A percentile compares a stretch with the other conserved stretches of the same genome.
Conservation (phyloP, 92 coral and sea anemone species). For the Palythoa caribaeorum region DNA sequence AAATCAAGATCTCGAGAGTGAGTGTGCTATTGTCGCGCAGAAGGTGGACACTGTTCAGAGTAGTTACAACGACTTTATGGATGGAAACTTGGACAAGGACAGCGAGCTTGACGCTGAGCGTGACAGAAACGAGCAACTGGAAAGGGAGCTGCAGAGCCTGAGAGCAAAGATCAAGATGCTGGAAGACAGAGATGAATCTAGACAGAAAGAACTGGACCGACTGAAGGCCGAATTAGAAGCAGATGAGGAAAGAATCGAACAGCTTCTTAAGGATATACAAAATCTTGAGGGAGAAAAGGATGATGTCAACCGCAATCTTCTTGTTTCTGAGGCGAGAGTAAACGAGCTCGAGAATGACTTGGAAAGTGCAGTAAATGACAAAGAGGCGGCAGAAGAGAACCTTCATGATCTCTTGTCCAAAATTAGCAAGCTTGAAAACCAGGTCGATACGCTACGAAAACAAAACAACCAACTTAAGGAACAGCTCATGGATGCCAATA, state of each 20-base stretch:
- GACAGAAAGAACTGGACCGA: constrained; percentile 89
- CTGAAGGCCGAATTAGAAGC: constrained; percentile 92
- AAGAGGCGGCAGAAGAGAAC: constrained; percentile 88
- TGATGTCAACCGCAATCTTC: constrained; percentile 73
- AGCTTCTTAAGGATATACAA: constrained; percentile 71
- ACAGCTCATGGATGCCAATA: constrained; percentile 84
- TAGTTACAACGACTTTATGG: constrained; percentile 81
- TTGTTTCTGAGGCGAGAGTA: constrained; percentile 77
- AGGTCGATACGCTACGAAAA: constrained; percentile 79
- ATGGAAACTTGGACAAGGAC: constrained; percentile 66
- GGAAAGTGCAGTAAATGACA: constrained; percentile 75
- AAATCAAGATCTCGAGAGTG: constrained; percentile 82
- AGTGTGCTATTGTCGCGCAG: constrained; percentile 79
- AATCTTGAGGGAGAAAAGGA: constrained; percentile 84
- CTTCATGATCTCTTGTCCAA: constrained; percentile 77
- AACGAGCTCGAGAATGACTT: constrained; percentile 85
- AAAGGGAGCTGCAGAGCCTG: constrained; percentile 74
- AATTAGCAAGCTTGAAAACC: constrained; percentile 78
- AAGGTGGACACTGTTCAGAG: constrained; percentile 76
- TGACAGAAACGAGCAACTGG: constrained; percentile 82
- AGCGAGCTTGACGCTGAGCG: constrained; percentile 73
- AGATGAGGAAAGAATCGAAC: constrained; percentile 72
- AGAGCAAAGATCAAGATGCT: constrained; percentile 66
- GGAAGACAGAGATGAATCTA: constrained; percentile 70
- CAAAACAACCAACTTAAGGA: constrained; percentile 86